Evolutionary conservation across 2,113 vertebrate genomes (phyloP).

Genomic region (Psittacula cyanocephala): DNA sequence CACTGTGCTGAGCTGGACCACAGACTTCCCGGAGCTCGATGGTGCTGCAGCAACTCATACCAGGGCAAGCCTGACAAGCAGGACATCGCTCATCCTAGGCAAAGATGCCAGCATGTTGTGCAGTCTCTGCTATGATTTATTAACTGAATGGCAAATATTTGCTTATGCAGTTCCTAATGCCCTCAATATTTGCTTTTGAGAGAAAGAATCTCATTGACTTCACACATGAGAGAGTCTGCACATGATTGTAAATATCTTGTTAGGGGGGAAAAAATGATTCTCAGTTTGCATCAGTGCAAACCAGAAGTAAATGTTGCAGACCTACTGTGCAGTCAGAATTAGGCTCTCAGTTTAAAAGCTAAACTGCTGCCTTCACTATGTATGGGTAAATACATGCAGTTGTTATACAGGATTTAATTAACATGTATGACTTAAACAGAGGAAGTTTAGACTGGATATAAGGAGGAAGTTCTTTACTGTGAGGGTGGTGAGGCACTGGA

Average conservation of each 20-base stretch:
- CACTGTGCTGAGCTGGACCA: not conserved
- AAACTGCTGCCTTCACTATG: not conserved
- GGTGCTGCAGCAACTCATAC: not conserved
- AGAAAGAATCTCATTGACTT: not conserved
- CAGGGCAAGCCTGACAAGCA: not conserved
- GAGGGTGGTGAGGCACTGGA: not conserved
- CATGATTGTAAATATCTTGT: not conserved
- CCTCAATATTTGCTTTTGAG: not conserved
- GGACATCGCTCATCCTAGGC: accelerated
- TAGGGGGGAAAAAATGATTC: not conserved
- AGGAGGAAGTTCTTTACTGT: not conserved
- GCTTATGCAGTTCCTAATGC: not conserved
- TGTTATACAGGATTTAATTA: not conserved
- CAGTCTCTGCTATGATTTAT: not conserved
- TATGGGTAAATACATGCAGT: accelerated
- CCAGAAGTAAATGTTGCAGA: not conserved
- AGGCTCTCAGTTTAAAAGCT: not conserved
- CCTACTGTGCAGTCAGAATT: not conserved
- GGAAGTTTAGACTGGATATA: not conserved
- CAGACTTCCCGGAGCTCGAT: accelerated
- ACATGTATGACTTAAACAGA: not conserved
- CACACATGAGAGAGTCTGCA: not conserved
- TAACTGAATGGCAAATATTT: not conserved
- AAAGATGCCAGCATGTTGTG: not conserved
- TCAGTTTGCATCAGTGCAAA: not conserved